Evolutionary conservation across 2,113 vertebrate genomes (phyloP).

Genomic region (Tachycineta bicolor): DNA sequence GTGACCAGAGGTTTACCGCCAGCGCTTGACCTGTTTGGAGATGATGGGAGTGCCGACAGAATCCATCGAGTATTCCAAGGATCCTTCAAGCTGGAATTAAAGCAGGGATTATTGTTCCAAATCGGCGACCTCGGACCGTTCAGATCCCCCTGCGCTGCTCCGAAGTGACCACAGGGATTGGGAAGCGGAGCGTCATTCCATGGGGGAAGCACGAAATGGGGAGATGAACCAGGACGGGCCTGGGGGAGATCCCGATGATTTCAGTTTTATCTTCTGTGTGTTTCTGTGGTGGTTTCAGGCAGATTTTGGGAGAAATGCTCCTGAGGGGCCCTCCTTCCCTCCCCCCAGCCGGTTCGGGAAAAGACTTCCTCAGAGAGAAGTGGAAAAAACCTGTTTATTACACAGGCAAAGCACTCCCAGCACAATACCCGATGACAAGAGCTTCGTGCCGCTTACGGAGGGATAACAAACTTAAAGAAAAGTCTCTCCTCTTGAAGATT

Average conservation of each 20-base stretch:
- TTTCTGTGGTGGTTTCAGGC: no score
- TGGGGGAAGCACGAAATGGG: neutral
- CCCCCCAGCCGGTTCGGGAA: no score
- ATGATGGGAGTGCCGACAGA: neutral
- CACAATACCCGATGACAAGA: no score
- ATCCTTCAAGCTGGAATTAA: neutral
- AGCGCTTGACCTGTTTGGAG: neutral
- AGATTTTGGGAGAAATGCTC: no score
- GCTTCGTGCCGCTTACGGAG: no score
- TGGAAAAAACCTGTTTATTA: no score
- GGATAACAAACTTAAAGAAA: no score
- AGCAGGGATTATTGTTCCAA: neutral
- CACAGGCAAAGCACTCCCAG: no score
- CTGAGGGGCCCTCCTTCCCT: no score
- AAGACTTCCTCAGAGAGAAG: no score
- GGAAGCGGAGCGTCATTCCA: neutral
- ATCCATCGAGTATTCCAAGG: neutral
- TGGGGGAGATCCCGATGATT: neutral
- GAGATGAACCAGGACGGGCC: neutral
- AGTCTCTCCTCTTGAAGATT: no score
- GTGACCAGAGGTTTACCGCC: neutral
- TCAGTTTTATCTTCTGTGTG: no score
- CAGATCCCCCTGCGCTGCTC: neutral
- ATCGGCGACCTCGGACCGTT: fast-evolving
- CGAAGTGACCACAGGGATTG: neutral